Conservation (phyloP, 2,113 vertebrate species). For the Thalassarche chlororhynchos region DNA sequence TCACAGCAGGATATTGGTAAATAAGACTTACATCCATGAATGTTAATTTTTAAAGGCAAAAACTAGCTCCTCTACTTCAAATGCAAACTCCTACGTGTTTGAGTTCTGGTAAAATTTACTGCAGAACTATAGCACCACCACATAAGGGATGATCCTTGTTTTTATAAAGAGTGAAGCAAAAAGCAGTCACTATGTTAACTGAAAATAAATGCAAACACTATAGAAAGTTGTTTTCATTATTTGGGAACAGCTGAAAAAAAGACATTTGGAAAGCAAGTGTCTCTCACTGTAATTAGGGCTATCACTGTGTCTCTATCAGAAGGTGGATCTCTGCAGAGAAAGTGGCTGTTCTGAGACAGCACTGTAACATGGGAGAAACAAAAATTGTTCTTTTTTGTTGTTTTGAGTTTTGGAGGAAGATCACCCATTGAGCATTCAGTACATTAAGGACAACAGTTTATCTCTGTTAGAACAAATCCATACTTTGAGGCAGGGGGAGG, state of each 20-base stretch:
- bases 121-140: neutral
- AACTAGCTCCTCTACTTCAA: neutral
- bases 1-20: conserved; percentile 57
- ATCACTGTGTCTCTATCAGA: neutral
- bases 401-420: neutral
- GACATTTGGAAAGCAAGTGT: neutral
- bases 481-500: neutral
- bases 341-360: neutral
- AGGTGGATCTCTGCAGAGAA: neutral
- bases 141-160: neutral
- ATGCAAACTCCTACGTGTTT: neutral
- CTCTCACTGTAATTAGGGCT: neutral
- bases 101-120: neutral
- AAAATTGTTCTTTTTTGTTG: neutral
- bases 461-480: neutral
- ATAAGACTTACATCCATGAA: conserved; percentile 53
- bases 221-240: neutral
- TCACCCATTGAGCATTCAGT: neutral
- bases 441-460: neutral
- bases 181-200: neutral
- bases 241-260: neutral
- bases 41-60: conserved; percentile 38
- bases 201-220: neutral
- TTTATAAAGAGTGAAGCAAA: neutral
- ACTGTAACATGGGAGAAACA: neutral